A percentile compares a stretch with the other conserved stretches of the same genome.
Evolutionary conservation across 2,797 vertebrate genomes (phyloP).

Genomic region (Spinibarbus caldwelli): DNA sequence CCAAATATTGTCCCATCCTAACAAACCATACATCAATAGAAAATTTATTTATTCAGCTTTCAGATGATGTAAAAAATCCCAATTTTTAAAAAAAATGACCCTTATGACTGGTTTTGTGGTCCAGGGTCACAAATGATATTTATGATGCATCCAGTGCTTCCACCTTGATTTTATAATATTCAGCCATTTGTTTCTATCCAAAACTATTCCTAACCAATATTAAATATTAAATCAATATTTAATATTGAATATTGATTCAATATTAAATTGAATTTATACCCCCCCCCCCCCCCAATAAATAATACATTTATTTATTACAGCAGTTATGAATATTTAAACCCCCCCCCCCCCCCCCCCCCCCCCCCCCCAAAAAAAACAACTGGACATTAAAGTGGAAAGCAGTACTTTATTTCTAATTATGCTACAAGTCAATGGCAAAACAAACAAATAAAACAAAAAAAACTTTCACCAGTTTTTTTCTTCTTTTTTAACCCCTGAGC

Average conservation of each 20-base stretch:
- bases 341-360: too few species aligned
- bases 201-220: neutral
- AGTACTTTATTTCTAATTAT: conserved; percentile 78
- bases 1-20: too few species aligned
- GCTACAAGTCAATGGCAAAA: conserved; percentile 77
- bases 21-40: too few species aligned
- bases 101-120: too few species aligned
- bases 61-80: too few species aligned
- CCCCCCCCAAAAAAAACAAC: conserved; percentile 53
- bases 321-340: conserved; percentile 12
- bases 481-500: conserved; percentile 82
- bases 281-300: too few species aligned
- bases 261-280: too few species aligned
- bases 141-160: neutral
- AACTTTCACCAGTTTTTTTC: conserved; percentile 67
- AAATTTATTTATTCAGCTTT: too few species aligned
- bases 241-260: too few species aligned
- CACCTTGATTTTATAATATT: neutral
- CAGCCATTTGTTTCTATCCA: neutral
- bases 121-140: neutral
- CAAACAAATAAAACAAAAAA: conserved; percentile 61
- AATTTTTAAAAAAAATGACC: too few species aligned
- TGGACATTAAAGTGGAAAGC: conserved; percentile 66
- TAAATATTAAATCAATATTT: neutral
- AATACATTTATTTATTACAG: neutral